Percentiles rank a stretch among this genome's conserved stretches.
Evolutionary conservation across 2,113 vertebrate species (phyloP).

Genomic region (Pyrgilauda ruficollis): DNA sequence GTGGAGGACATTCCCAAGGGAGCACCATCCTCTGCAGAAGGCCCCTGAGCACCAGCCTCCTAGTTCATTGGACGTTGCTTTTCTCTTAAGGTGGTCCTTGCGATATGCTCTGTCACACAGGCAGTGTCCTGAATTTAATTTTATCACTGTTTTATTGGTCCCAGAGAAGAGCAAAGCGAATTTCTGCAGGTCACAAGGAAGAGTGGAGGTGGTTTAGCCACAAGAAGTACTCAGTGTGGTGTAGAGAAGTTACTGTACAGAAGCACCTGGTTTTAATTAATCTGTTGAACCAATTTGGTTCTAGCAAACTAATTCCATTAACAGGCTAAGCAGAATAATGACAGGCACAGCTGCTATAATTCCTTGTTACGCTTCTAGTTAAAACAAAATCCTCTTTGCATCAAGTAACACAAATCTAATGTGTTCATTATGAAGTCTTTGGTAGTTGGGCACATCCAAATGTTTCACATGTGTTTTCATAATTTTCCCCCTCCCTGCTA

Average conservation of each 20-base stretch:
- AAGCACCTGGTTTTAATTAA: conserved; percentile 43
- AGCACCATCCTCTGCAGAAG: not conserved
- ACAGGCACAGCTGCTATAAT: conserved; percentile 49
- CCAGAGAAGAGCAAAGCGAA: not conserved
- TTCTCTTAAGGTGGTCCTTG: not conserved
- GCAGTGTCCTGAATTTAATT: not conserved
- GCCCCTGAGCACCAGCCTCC: not conserved
- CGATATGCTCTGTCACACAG: not conserved
- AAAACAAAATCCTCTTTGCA: conserved; percentile 52
- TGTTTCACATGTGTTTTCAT: not conserved
- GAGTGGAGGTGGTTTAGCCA: not conserved
- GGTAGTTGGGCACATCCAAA: not conserved
- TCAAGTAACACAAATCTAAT: not conserved
- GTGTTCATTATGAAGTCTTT: not conserved
- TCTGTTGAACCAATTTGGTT: conserved; percentile 31
- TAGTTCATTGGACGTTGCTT: not conserved
- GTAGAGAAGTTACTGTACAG: not conserved
- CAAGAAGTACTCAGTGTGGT: not conserved
- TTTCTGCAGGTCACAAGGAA: not conserved
- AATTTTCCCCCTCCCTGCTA: not conserved
- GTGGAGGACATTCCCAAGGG: not conserved
- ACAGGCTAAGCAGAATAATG: conserved; percentile 39
- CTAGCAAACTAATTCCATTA: conserved; percentile 29
- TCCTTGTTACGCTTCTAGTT: not conserved
- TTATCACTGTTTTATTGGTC: not conserved